Evolutionary conservation across 2,797 vertebrate species (phyloP), one percentile per base, ranked within the genome.

Genomic region (Lateolabrax maculatus): DNA sequence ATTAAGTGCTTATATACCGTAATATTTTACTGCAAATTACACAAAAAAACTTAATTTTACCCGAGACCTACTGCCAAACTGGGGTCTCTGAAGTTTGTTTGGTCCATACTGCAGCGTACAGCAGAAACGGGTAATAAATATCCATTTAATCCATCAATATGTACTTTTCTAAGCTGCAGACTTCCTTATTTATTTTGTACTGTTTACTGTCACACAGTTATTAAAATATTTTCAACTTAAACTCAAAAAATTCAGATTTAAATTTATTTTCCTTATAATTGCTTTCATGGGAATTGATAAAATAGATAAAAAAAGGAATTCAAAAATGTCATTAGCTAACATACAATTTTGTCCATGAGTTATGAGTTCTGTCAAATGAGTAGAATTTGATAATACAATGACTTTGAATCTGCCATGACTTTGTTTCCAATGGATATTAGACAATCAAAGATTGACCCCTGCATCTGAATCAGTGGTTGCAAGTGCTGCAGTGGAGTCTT

Each of bases 401-500:
- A 15, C 19, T 57, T 58, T 18, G 34, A 6, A 23, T 13, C 18
- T 48, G 51, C 44, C 46, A 39, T 39, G 10, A 29, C 5, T n/a
- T 27, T 15, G 21, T 58, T 57, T 78, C 39, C 6, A 46, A 2
- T 55, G 48, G 51, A 73, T 66, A 77, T 46, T 1, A 25, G 13
- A 52, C n/a, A 58, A n/a, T 49, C 34, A 53, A 72, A 60, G 9
- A 51, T 60, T 55, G 48, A 64, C 44, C n/a, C 1, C 2, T 12
- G 52, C 16, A 15, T 64, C 37, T 23, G 25, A 53, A 37, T 58
- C 15, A 23, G 1, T 10, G 51, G n/a, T 55, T 31, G 19, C 1
- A 4, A 29, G 58, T 67, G 15, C 44, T 29, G 25, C 51, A 63
- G 2, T 19, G 18, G 41, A 64, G 53, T 31, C 53, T 46, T 62